Conservation (phyloP, 2,888 invertebrate genomes). For the Carcina quercana region DNA sequence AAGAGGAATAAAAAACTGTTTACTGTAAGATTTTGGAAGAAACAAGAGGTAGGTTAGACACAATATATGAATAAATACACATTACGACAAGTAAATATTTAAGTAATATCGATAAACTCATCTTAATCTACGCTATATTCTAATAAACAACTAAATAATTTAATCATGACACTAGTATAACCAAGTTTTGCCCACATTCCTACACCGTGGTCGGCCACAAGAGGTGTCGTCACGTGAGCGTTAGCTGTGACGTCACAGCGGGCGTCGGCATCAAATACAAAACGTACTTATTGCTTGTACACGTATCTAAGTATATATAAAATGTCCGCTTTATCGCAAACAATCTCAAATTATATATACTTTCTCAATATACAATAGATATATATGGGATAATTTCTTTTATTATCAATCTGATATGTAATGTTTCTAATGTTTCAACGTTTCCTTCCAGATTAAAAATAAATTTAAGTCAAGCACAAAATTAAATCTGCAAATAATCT, state of each 20-base stretch:
- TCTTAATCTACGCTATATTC: no score
- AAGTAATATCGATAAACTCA: not conserved
- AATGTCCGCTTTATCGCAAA: constrained; percentile 61
- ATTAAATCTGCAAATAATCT: no score
- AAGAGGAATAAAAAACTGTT: no score
- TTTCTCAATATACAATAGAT: constrained; percentile 31
- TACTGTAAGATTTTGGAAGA: no score
- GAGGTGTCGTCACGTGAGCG: constrained; percentile 41
- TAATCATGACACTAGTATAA: constrained; percentile 45
- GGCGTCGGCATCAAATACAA: constrained; percentile 63
- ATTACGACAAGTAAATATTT: not conserved
- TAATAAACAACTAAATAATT: no score
- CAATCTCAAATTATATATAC: constrained; percentile 49
- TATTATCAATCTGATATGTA: constrained; percentile 59
- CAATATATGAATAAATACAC: no score
- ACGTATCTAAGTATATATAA: constrained; percentile 49
- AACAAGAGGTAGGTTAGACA: no score
- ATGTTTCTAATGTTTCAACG: no score
- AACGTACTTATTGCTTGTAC: constrained; percentile 72
- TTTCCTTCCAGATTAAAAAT: no score
- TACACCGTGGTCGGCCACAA: constrained; percentile 59
- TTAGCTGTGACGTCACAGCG: no score
- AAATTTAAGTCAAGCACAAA: no score
- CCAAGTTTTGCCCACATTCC: constrained; percentile 64
- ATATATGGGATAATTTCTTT: constrained; percentile 29